A percentile compares a stretch with the other conserved stretches of the same genome.
phyloP scores from a whole-genome alignment of 1,140 invertebrate species.

The Manduca sexta region DNA sequence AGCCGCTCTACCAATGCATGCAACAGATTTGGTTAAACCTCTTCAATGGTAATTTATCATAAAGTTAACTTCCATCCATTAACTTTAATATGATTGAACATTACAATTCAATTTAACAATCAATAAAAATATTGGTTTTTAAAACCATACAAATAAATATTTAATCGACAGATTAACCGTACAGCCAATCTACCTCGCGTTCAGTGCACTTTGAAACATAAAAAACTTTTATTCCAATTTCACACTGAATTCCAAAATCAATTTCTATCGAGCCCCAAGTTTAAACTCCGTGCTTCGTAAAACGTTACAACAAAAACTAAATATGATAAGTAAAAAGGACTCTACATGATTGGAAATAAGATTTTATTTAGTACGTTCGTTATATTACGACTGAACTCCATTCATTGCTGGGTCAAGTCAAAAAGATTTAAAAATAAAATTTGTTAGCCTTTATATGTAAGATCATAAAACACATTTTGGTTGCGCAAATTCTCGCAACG shows the following conservation, averaged over 20 bases:
- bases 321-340: slow-evolving; percentile 15
- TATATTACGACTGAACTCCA: slow-evolving; percentile 32
- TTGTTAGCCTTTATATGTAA: slow-evolving; percentile 45
- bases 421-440: slow-evolving; percentile 52
- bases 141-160: slow-evolving; percentile 51
- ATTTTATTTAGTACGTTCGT: slow-evolving; percentile 9
- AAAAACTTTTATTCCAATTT: slow-evolving; percentile 67
- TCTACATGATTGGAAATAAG: slow-evolving; percentile 9
- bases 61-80: slow-evolving; percentile 25
- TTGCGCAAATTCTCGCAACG: slow-evolving; percentile 37
- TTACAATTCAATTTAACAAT: slow-evolving; percentile 10
- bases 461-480: slow-evolving; percentile 51
- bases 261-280: slow-evolving; percentile 48
- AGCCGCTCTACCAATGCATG: not conserved
- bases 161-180: slow-evolving; percentile 40
- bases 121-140: slow-evolving; percentile 35
- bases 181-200: slow-evolving; percentile 20
- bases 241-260: slow-evolving; percentile 63
- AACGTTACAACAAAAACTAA: slow-evolving; percentile 22
- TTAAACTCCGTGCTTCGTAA: slow-evolving; percentile 10
- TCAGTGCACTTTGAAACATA: slow-evolving; percentile 21
- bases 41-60: slow-evolving; percentile 10
- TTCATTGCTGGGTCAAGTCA: slow-evolving; percentile 48
- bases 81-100: slow-evolving; percentile 23
- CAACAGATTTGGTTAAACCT: not conserved